phyloP scores from a whole-genome alignment of 2,113 vertebrate genomes.

The Ptilorrhoa leucosticta region DNA sequence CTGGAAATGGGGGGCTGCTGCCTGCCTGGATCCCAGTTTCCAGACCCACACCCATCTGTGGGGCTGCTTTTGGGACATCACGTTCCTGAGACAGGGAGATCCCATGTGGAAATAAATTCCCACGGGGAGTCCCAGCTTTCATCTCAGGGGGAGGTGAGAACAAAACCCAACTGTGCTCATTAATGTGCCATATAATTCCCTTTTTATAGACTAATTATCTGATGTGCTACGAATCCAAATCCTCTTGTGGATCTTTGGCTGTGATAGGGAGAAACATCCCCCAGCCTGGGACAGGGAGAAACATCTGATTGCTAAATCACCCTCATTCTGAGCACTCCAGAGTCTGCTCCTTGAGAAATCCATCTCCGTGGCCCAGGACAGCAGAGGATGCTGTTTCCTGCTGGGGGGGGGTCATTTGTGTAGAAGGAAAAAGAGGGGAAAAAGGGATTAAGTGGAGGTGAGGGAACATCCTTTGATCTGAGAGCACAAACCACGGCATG shows the following conservation, averaged over 20 bases:
- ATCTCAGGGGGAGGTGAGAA: not conserved
- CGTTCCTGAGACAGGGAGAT: not conserved
- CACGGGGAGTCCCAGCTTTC: not conserved
- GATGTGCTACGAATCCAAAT: not conserved
- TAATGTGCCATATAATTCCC: not conserved
- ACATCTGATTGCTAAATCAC: not conserved
- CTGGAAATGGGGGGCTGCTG: not conserved
- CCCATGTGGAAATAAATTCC: not conserved
- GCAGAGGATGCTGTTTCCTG: not conserved
- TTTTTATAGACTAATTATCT: not conserved
- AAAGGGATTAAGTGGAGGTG: not conserved
- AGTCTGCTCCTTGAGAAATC: not conserved
- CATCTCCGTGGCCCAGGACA: fast-evolving
- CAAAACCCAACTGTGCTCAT: not conserved
- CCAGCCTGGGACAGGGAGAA: not conserved
- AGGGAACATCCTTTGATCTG: not conserved
- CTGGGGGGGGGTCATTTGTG: no score
- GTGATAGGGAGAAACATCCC: not conserved
- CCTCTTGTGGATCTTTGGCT: not conserved
- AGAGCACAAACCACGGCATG: not conserved
- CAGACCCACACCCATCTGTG: fast-evolving
- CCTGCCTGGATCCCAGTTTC: fast-evolving
- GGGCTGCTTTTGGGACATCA: not conserved
- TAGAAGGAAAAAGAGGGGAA: not conserved
- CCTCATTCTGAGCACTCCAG: not conserved